Evolutionary conservation across 2,888 invertebrate genomes (phyloP), one percentile per base, ranked within the genome.

Genomic region (Noctua fimbriata): DNA sequence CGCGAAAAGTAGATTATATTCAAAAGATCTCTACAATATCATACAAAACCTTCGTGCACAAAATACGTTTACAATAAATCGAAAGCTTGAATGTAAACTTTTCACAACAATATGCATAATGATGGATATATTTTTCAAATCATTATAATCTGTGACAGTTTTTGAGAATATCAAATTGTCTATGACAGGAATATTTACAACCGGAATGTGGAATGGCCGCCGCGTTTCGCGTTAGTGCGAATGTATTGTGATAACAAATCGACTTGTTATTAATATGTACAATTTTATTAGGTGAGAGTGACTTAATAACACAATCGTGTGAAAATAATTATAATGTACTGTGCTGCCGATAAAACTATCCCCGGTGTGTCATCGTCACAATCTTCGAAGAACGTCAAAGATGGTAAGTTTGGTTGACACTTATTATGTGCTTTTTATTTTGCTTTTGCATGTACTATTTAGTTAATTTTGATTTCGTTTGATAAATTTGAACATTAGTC

Each of bases 341-440:
- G 98, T 97, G 98, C 98, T 95, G 97, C 97, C 97, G 98, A 98
- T 97, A 98, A 98, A 97, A 98, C 97, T 95, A 97, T 97, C 96
- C 97, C 97, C 97, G 98, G 97, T 97, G 97, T 97, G 97, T 98
- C 97, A 97, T 98, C 97, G 97, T 98, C 97, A 94, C 98, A 97
- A 97, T 97, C 97, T 96, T 96, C 97, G 94, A 97, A 97, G 97
- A 97, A 97, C 97, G 97, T 97, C 97, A 98, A 98, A 97, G 98
- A 98, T 97, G 98, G 98, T 98, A 97, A 97, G 98, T 97, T 93
- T 93, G 92, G 92, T 90, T 91, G 90, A 85, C 92, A 91, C 81
- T 72, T 87, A 73, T 49, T n/a, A 32, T 1, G 55, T 85, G 85
- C 74, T 72, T 85, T 60, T 72, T 84, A 90, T 84, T 88, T 88